These are phyloP conservation scores for Didymodactylos carnosus DNA, from an alignment of 2,888 invertebrate species.

Conservation along the genomic window DNA sequence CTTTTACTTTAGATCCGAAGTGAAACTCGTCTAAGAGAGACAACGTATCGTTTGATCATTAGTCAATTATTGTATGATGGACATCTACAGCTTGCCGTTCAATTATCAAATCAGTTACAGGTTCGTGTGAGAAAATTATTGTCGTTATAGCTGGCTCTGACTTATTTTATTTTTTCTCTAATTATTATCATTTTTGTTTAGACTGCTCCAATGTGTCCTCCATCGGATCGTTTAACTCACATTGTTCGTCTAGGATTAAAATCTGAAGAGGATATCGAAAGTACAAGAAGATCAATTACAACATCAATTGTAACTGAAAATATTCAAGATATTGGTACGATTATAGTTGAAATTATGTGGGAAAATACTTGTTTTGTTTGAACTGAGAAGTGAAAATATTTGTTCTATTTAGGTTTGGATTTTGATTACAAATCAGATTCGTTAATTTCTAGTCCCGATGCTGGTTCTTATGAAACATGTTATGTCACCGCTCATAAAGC, in stretches of 20 bases:
- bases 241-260: conserved; percentile 64
- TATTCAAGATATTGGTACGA: neutral
- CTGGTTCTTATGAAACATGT: conserved; percentile 88
- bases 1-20: conserved; percentile 1
- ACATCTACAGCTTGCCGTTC: conserved; percentile 69
- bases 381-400: neutral
- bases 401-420: neutral
- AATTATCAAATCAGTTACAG: conserved; percentile 49
- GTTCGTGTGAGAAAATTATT: no score
- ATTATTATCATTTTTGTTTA: conserved; percentile 39
- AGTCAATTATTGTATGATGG: conserved; percentile 96
- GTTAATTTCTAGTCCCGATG: conserved; percentile 58
- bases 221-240: conserved; percentile 72
- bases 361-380: conserved; percentile 16
- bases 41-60: conserved; percentile 70
- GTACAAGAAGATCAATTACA: neutral
- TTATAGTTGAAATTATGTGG: neutral
- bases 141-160: no score
- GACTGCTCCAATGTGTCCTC: conserved; percentile 70
- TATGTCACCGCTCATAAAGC: conserved; percentile 96
- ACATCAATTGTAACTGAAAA: neutral
- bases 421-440: conserved; percentile 13
- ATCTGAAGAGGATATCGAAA: conserved; percentile 47
- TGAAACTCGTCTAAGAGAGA: conserved; percentile 37
- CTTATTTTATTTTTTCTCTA: neutral